phyloP scores from a whole-genome alignment of 53 echinoderm and acorn worm genomes.

The Zoroaster sp. region DNA sequence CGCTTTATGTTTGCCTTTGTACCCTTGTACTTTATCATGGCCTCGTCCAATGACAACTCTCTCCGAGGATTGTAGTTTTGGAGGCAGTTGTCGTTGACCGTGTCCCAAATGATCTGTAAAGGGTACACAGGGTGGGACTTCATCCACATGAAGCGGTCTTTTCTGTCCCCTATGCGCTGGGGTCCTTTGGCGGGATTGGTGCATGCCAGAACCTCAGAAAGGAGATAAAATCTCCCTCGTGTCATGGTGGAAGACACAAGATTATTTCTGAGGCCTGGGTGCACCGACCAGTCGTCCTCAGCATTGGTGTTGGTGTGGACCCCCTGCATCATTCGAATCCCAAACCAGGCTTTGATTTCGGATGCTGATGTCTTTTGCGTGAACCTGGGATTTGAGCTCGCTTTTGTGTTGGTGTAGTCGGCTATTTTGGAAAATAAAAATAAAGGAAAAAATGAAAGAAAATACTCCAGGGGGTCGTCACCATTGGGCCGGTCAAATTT shows the following conservation, averaged over 20 bases:
- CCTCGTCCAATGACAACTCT: slow-evolving; percentile 7
- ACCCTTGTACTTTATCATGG: not conserved
- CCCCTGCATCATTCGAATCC: not conserved
- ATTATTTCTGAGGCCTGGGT: not conserved
- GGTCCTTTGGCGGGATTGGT: not conserved
- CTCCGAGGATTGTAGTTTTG: not conserved
- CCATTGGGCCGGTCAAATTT: no score
- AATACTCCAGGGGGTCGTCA: not conserved
- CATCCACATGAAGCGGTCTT: not conserved
- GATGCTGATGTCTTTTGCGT: not conserved
- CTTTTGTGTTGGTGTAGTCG: not conserved
- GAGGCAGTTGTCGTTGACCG: not conserved
- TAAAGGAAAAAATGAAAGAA: not conserved
- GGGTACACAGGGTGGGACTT: not conserved
- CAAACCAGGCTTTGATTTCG: not conserved
- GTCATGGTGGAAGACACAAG: not conserved
- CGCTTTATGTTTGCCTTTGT: not conserved
- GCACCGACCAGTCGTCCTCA: not conserved
- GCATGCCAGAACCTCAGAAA: not conserved
- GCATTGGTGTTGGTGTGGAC: not conserved
- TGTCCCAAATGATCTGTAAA: not conserved
- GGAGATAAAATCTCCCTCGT: not conserved
- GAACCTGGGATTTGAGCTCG: not conserved
- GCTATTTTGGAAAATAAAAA: not conserved
- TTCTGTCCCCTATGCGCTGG: not conserved